Evolutionary conservation across 1,140 invertebrate genomes (phyloP).

Genomic region (Macrocentrus cingulum): DNA sequence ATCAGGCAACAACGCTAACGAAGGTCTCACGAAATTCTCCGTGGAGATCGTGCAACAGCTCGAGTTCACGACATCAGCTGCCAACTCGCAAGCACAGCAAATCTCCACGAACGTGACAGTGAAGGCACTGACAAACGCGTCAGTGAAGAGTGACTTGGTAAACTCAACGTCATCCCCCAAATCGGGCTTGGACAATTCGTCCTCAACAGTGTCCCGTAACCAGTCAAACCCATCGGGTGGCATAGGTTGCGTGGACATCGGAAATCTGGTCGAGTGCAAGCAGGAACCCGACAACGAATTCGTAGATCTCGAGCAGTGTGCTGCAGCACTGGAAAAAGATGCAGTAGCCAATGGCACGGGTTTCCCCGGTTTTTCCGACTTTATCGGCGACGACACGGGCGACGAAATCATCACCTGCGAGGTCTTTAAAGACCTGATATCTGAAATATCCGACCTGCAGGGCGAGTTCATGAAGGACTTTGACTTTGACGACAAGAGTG

Average conservation of each 20-base stretch:
- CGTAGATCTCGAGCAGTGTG: slow-evolving; percentile 78
- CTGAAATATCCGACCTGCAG: slow-evolving; percentile 80
- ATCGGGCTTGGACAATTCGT: slow-evolving; percentile 46
- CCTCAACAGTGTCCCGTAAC: slow-evolving; percentile 36
- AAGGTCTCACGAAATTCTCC: slow-evolving; percentile 78
- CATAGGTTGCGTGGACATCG: slow-evolving; percentile 56
- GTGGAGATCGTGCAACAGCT: slow-evolving; percentile 89
- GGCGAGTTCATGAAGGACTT: slow-evolving; percentile 84
- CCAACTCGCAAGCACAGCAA: slow-evolving; percentile 82
- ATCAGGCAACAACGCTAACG: slow-evolving; percentile 48
- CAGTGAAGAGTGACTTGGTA: slow-evolving; percentile 72
- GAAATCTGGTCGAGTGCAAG: slow-evolving; percentile 77
- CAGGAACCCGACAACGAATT: slow-evolving; percentile 83
- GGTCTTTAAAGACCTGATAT: slow-evolving; percentile 85
- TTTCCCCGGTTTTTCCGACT: slow-evolving; percentile 77
- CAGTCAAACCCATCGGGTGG: slow-evolving; percentile 33
- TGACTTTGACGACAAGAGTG: slow-evolving; percentile 69
- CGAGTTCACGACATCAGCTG: slow-evolving; percentile 81
- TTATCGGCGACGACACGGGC: slow-evolving; percentile 77
- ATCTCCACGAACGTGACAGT: slow-evolving; percentile 92
- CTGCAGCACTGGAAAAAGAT: slow-evolving; percentile 78
- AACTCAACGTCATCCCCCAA: slow-evolving; percentile 60
- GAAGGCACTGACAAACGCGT: slow-evolving; percentile 81
- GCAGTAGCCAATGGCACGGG: slow-evolving; percentile 69
- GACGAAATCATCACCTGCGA: slow-evolving; percentile 81